These are phyloP conservation scores for Drosophila prosaltans DNA, from an alignment of 1,140 invertebrate species.

Conservation along the genomic window DNA sequence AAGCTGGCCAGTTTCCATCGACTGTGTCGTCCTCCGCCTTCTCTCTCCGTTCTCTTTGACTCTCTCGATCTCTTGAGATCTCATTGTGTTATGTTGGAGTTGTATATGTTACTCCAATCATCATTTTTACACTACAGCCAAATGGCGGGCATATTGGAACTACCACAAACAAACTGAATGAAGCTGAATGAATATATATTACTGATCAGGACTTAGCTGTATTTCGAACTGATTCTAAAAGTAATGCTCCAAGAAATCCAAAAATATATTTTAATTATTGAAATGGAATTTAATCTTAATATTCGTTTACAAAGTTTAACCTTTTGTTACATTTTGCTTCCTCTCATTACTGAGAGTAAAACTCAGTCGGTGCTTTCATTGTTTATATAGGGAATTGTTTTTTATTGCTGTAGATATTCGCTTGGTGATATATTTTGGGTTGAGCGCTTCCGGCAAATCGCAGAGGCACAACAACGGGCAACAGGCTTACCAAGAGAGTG, in stretches of 20 bases:
- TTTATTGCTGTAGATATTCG: slow-evolving; percentile 63
- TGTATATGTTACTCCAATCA: slow-evolving; percentile 55
- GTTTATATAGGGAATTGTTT: slow-evolving; percentile 35
- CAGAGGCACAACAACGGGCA: slow-evolving; percentile 14
- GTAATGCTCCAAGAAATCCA: too few species aligned
- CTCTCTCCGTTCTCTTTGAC: not conserved
- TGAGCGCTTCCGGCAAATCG: slow-evolving; percentile 78
- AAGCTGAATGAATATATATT: too few species aligned
- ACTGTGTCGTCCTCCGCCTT: slow-evolving; percentile 5
- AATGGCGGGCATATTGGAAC: not conserved
- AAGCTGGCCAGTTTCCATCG: slow-evolving; percentile 37
- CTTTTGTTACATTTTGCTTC: too few species aligned
- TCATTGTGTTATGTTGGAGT: slow-evolving; percentile 49
- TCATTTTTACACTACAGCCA: slow-evolving; percentile 32
- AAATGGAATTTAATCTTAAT: too few species aligned
- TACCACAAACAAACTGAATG: not conserved
- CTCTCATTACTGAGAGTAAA: not conserved
- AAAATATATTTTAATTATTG: too few species aligned
- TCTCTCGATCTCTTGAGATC: slow-evolving; percentile 10
- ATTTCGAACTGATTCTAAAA: too few species aligned
- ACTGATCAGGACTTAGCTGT: too few species aligned
- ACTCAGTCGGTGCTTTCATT: not conserved
- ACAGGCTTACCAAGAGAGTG: slow-evolving; percentile 42
- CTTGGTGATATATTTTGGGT: slow-evolving; percentile 79
- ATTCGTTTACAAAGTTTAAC: too few species aligned